Evolutionary conservation across 2,113 vertebrate genomes (phyloP), one percentile per base, ranked within the genome.

Genomic region (Cygnus buccinator): DNA sequence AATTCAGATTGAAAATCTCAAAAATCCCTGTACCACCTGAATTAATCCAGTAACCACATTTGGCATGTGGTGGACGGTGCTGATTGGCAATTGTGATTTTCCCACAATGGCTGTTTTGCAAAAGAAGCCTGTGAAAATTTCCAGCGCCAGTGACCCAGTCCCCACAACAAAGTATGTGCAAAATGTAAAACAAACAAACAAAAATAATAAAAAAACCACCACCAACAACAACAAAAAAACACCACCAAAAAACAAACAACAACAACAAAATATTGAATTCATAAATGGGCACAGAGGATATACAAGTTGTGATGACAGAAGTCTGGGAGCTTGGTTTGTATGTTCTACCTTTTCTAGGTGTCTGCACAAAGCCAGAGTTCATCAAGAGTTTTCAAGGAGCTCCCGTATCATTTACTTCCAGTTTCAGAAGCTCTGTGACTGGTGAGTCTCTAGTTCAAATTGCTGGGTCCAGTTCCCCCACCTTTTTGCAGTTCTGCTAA

Each of bases 361-460:
- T 28, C 39, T 75, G 43, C 0, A 22, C 5, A 72, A 81, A 90
- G 29, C n/a, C 37, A 76, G 37, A 10, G 4, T 8, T 1, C 13
- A 31, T 19, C 29, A n/a, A 46, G 5, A 16, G 65, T 29, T 73
- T 62, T 55, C 46, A 66, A 89, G 76, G 26, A 84, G 4, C 19
- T 4, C 3, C 3, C 2, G 3, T 28, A 26, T 48, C 3, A 3
- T 9, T 54, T 39, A 31, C 2, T 43, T 4, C 22, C 0, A 0
- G 66, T 37, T 39, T 75, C 1, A 18, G 28, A 48, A 25, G 13
- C 16, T 44, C 39, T 44, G 39, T 12, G 58, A 41, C 22, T 0
- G 15, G 54, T 25, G 15, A 90, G 41, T 55, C 11, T 55, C 25
- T 57, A 33, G 8, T 71, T 77, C 13, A 68, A 78, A 44, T 13